Evolutionary conservation across 2,888 invertebrate genomes (phyloP), one percentile per base, ranked within the genome.

Genomic region (Muschampia plurimacula): DNA sequence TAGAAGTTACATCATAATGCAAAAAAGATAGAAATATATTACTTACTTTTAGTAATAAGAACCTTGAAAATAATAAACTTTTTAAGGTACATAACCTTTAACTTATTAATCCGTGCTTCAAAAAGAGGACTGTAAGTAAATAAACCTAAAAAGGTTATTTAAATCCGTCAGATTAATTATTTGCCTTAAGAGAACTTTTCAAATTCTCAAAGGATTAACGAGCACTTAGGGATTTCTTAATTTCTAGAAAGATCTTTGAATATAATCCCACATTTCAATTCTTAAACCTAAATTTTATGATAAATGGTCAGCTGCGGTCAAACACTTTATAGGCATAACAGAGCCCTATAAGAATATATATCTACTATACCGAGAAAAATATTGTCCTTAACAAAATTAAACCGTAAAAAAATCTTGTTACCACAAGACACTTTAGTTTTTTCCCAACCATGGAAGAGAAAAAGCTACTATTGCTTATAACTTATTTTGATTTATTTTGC

Each of bases 151-250:
- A 22, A 55, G 55, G 55, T 55, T 55, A 55, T 55, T 55, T 22
- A 55, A 55, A 55, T 22, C 13, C 22, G 55, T 3, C 22, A 55
- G 55, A 55, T 55, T 55, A 55, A 55, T 55, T 55, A 22, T 55
- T 55, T 55, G 22, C 22, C 55, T 55, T 55, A 55, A 22, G 55
- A 55, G 22, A 55, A 55, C 55, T 55, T 55, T 55, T 55, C 2
- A 55, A 22, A 55, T 55, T 55, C 15, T 22, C 55, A 55, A 22
- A 55, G 55, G 55, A 55, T 55, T 55, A 55, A 55, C 22, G 22
- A 22, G 8, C 55, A 22, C 55, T 55, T 55, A 3, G 9, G 55
- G 0, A 22, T 22, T 10, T 55, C 22, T 15, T 55, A 55, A 55
- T 55, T 15, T 55, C 22, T 55, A 55, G 15, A 49, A 49, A 49